These are phyloP conservation scores for Tolmerus cingulatus DNA, from an alignment of 2,888 invertebrate genomes.

Conservation along the genomic window DNA sequence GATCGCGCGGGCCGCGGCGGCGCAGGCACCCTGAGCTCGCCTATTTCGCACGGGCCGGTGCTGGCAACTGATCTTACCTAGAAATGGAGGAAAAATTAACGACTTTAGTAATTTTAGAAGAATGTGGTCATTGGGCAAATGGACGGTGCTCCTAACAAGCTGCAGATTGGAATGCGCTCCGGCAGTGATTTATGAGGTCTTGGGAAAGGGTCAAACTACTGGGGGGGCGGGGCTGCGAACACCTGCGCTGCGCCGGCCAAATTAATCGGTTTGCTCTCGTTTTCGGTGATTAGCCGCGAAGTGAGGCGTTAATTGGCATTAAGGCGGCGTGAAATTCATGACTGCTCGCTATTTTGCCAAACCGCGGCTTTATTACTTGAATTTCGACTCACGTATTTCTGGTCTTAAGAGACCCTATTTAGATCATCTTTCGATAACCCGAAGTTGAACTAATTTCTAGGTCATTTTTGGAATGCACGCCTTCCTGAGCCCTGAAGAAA, in stretches of 20 bases:
- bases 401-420: neutral
- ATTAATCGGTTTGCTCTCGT: neutral
- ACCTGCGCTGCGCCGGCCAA: neutral
- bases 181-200: neutral
- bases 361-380: neutral
- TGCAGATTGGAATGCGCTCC: neutral
- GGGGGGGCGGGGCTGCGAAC: neutral
- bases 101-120: neutral
- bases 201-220: neutral
- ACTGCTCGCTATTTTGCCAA: neutral
- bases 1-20: neutral
- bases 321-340: neutral
- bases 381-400: neutral
- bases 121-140: neutral
- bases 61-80: neutral
- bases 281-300: neutral
- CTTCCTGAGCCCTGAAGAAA: too few species aligned
- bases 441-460: neutral
- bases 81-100: neutral
- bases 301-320: neutral
- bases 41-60: neutral
- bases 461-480: too few species aligned
- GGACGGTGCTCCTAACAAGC: neutral
- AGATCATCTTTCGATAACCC: neutral
- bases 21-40: neutral